Percentiles rank a stretch among this genome's conserved stretches.
Conservation (phyloP, 2,888 invertebrate genomes). For the Frankliniella fusca region DNA sequence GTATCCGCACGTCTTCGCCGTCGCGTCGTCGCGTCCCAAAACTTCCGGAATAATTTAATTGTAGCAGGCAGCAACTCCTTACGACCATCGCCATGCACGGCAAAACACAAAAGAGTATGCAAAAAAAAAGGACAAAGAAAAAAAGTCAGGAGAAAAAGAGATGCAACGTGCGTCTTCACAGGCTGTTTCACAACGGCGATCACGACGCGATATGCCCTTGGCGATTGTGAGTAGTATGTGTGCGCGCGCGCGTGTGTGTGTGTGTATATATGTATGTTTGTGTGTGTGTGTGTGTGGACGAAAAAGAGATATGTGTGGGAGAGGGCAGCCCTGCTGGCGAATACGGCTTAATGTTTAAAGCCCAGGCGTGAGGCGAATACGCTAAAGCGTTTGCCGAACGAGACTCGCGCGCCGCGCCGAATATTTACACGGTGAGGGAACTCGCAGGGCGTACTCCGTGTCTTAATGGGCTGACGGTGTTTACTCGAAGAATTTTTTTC, state of each 20-base stretch:
- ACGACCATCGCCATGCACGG: background rate
- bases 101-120: slow-evolving; percentile 10
- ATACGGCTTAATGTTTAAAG: background rate
- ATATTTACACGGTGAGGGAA: too few relatives aligned
- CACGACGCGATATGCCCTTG: slow-evolving; percentile 6
- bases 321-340: background rate
- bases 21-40: background rate
- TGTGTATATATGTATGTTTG: background rate
- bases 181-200: slow-evolving; percentile 22
- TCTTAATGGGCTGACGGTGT: too few relatives aligned
- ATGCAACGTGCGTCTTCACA: slow-evolving; percentile 1
- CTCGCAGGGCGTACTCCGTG: too few relatives aligned
- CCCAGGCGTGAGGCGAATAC: background rate
- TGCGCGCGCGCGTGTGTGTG: too few relatives aligned
- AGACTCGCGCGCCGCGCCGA: too few relatives aligned
- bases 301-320: slow-evolving; percentile 10
- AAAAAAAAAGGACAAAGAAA: background rate
- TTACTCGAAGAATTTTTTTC: too few relatives aligned
- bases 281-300: background rate
- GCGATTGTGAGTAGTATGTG: background rate
- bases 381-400: background rate
- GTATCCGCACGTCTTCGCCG: background rate
- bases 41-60: slow-evolving; percentile 10
- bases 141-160: background rate
- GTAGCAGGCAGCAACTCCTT: background rate